A percentile compares a stretch with the other conserved stretches of the same genome.
Conservation (phyloP, 2,888 invertebrate species). For the Lasioglossum morio region DNA sequence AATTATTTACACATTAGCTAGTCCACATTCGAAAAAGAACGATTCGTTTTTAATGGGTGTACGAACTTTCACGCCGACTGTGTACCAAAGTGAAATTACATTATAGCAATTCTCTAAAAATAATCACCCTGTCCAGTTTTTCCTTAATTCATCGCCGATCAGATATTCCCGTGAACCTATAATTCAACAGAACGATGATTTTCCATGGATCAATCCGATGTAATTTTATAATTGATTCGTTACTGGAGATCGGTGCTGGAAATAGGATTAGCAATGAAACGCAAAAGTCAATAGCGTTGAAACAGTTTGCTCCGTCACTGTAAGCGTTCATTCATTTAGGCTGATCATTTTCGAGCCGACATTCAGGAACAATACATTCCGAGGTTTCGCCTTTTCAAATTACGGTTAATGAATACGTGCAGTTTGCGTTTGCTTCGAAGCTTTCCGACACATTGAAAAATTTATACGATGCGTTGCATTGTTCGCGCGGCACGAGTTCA, state of each 20-base stretch:
- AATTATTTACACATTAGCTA: too few species aligned
- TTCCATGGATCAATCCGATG: background rate
- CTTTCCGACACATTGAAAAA: background rate
- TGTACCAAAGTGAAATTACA: background rate
- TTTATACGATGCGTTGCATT: background rate
- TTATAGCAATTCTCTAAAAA: background rate
- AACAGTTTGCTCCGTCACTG: background rate
- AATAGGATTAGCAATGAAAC: background rate
- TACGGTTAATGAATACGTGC: background rate
- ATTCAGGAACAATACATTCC: background rate
- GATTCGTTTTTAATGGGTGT: too few species aligned
- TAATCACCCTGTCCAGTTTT: background rate
- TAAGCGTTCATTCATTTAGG: background rate
- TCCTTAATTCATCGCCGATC: background rate
- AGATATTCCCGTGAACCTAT: background rate
- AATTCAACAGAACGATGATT: background rate
- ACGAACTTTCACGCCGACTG: too few species aligned
- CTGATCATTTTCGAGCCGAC: background rate
- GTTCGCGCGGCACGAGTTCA: background rate
- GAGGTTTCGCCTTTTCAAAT: background rate
- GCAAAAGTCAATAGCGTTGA: background rate
- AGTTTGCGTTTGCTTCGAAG: background rate
- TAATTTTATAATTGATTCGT: background rate
- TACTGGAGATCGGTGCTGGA: background rate
- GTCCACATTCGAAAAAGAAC: too few species aligned